A percentile compares a stretch with the other conserved stretches of the same genome.
Conservation (phyloP, 2,113 vertebrate species). For the Falco punctatus region DNA sequence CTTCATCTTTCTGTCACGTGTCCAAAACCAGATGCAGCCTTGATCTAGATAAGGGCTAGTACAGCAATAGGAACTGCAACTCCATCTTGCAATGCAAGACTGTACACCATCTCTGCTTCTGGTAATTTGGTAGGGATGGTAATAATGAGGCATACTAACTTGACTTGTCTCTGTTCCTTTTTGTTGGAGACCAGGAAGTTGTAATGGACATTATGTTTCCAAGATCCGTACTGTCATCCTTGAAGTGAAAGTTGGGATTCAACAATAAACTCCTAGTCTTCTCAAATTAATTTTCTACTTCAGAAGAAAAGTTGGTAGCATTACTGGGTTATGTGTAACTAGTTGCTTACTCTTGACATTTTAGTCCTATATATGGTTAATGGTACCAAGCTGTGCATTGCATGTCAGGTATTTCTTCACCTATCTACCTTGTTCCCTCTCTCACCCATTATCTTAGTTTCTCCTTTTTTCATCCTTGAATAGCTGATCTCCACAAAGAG, state of each 20-base stretch:
- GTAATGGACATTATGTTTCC: background rate
- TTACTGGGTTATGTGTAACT: background rate
- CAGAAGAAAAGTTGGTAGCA: background rate
- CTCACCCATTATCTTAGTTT: constrained; percentile 16
- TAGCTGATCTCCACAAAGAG: background rate
- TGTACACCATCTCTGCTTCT: background rate
- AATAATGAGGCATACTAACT: background rate
- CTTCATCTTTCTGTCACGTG: background rate
- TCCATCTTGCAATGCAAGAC: background rate
- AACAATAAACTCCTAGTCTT: background rate
- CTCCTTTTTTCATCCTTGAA: constrained; percentile 57
- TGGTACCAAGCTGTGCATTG: background rate
- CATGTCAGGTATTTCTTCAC: constrained; percentile 13
- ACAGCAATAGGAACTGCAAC: background rate
- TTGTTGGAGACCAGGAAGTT: background rate
- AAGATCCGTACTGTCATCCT: background rate
- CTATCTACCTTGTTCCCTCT: background rate
- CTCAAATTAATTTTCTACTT: background rate
- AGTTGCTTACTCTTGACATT: constrained; percentile 15
- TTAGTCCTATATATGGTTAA: background rate
- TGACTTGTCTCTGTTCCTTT: background rate
- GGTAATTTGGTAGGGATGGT: background rate
- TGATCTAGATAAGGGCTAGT: background rate
- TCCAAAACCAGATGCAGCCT: background rate
- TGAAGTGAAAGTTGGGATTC: background rate